Evolutionary conservation across 2,113 vertebrate species (phyloP).

Genomic region (Shinisaurus crocodilurus): DNA sequence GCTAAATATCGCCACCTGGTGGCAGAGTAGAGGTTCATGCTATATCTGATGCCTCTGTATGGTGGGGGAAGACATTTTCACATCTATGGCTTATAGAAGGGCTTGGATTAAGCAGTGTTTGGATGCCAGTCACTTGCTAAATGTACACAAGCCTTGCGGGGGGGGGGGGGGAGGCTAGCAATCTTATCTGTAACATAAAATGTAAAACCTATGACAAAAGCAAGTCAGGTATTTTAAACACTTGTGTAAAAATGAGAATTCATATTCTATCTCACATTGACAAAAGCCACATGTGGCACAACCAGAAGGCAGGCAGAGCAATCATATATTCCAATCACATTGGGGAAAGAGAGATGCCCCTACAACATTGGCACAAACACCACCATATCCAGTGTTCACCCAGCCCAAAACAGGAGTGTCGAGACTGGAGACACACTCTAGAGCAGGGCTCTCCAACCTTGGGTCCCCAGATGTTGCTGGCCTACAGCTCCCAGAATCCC

Average conservation of each 20-base stretch:
- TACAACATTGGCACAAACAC: not conserved
- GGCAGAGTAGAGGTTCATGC: slow-evolving; percentile 26
- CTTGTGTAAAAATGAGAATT: not conserved
- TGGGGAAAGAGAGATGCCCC: too few relatives aligned
- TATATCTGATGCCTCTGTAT: too few relatives aligned
- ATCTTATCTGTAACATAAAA: not conserved
- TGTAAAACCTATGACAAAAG: not conserved
- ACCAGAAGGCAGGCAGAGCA: not conserved
- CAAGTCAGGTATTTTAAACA: not conserved
- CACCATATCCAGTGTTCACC: not conserved
- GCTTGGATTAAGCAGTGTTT: not conserved
- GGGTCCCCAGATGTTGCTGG: too few relatives aligned
- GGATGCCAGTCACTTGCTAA: not conserved
- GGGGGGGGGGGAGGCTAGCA: not conserved
- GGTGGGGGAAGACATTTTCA: not conserved
- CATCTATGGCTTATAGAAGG: not conserved
- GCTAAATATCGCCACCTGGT: slow-evolving; percentile 64
- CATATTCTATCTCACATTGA: not conserved
- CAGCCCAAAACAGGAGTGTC: too few relatives aligned
- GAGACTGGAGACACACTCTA: too few relatives aligned
- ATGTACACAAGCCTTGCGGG: too few relatives aligned
- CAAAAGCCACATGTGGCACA: not conserved
- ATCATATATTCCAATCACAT: not conserved
- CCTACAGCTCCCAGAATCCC: too few relatives aligned
- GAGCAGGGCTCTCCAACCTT: too few relatives aligned